Evolutionary conservation across 2,797 vertebrate species (phyloP).

Genomic region (Meda fulgida): DNA sequence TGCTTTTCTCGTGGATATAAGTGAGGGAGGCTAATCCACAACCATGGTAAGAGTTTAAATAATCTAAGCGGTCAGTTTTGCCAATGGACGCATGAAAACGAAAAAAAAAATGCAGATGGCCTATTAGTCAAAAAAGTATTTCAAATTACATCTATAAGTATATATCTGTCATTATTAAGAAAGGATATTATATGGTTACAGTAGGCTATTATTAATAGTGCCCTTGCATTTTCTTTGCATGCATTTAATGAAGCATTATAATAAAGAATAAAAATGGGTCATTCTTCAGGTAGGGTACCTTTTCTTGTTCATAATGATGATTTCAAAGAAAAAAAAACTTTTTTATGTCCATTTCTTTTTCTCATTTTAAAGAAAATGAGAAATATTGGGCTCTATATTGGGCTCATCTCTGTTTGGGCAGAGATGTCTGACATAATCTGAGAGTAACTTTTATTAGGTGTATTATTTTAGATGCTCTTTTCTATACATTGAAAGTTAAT

Average conservation of each 20-base stretch:
- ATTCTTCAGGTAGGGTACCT: not conserved
- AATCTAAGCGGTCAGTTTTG: slow-evolving; percentile 40
- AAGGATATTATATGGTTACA: not conserved
- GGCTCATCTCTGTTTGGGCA: not conserved
- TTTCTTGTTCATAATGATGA: not conserved
- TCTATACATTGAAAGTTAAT: not conserved
- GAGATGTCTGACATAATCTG: not conserved
- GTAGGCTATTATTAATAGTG: not conserved
- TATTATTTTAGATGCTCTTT: not conserved
- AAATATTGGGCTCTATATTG: not conserved
- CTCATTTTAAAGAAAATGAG: not conserved
- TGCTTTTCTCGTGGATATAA: slow-evolving; percentile 80
- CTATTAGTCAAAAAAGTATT: not conserved
- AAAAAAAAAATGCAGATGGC: slow-evolving; percentile 33
- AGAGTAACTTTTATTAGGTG: not conserved
- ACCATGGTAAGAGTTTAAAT: slow-evolving; percentile 80
- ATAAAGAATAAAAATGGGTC: not conserved
- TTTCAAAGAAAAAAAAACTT: not conserved
- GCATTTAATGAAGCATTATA: not conserved
- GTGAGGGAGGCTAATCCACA: slow-evolving; percentile 75
- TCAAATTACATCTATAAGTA: not conserved
- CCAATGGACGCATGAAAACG: slow-evolving; percentile 41
- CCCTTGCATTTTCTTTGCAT: not conserved
- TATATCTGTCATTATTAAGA: not conserved
- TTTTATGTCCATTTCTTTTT: not conserved